These are phyloP conservation scores for Mythimna lalbum DNA, from an alignment of 2,888 invertebrate species.

Conservation along the genomic window DNA sequence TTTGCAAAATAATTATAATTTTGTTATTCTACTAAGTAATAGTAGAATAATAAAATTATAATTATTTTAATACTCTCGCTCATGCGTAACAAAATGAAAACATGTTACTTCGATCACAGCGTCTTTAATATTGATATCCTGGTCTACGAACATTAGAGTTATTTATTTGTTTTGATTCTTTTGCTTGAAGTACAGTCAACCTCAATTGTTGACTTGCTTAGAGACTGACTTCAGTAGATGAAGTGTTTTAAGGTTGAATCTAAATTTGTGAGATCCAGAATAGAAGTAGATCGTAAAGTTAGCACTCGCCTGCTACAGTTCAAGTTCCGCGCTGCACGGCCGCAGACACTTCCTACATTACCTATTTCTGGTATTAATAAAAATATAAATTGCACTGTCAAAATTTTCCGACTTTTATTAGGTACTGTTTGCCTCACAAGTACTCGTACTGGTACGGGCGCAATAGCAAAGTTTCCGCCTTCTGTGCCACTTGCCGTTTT, in stretches of 20 bases:
- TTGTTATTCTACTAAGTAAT: not conserved
- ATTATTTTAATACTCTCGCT: too few species aligned
- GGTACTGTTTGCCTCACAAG: conserved; percentile 25
- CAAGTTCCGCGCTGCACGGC: not conserved
- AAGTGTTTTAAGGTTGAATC: not conserved
- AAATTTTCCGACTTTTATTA: not conserved
- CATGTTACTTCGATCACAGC: not conserved
- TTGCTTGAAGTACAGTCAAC: not conserved
- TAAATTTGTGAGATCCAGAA: not conserved
- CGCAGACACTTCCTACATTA: not conserved
- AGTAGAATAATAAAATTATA: too few species aligned
- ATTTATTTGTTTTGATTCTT: not conserved
- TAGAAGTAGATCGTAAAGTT: not conserved
- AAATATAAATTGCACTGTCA: not conserved
- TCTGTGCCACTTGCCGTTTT: conserved; percentile 11
- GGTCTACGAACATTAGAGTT: not conserved
- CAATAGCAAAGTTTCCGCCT: conserved; percentile 33
- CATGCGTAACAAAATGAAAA: conserved; percentile 3
- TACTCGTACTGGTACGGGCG: conserved; percentile 7
- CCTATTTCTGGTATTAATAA: not conserved
- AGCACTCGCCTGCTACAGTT: too few species aligned
- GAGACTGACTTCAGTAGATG: not conserved
- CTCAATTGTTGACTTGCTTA: not conserved
- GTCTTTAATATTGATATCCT: not conserved
- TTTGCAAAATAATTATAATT: conserved; percentile 10